Evolutionary conservation across 2,888 invertebrate genomes (phyloP).

Genomic region (Cephus pygmeus): DNA sequence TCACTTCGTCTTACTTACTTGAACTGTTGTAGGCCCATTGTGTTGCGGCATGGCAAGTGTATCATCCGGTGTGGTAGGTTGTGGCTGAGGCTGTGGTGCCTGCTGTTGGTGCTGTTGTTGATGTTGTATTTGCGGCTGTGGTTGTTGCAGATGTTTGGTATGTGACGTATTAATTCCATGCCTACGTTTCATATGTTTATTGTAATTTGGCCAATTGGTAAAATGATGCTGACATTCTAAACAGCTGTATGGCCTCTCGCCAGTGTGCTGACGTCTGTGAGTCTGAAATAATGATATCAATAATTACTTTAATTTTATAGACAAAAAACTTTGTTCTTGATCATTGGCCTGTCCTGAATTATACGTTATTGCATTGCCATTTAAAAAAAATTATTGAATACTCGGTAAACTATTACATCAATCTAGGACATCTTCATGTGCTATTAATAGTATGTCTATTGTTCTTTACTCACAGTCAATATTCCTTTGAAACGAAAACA

Average conservation of each 20-base stretch:
- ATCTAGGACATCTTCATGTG: neutral
- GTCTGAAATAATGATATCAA: conserved; percentile 61
- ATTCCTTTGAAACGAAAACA: conserved; percentile 82
- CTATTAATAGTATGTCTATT: neutral
- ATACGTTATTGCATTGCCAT: neutral
- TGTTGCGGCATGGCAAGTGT: conserved; percentile 31
- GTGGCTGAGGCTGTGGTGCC: conserved; percentile 20
- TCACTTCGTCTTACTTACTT: conserved; percentile 24
- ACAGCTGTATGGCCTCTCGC: conserved; percentile 79
- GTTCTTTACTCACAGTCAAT: conserved; percentile 68
- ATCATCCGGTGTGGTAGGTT: conserved; percentile 24
- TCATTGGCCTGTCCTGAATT: neutral
- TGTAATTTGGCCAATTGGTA: conserved; percentile 86
- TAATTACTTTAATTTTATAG: neutral
- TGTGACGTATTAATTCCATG: conserved; percentile 74
- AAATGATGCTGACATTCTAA: conserved; percentile 79
- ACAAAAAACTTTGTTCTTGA: neutral
- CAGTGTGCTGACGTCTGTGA: conserved; percentile 78
- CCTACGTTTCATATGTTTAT: conserved; percentile 83
- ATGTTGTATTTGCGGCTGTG: conserved; percentile 41
- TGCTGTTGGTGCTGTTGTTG: conserved; percentile 37
- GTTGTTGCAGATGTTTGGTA: conserved; percentile 52
- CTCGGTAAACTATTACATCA: no score
- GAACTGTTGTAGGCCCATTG: conserved; percentile 41
- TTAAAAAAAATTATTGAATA: no score